Conservation (phyloP, 2,888 invertebrate genomes). For the Encarsia formosa region DNA sequence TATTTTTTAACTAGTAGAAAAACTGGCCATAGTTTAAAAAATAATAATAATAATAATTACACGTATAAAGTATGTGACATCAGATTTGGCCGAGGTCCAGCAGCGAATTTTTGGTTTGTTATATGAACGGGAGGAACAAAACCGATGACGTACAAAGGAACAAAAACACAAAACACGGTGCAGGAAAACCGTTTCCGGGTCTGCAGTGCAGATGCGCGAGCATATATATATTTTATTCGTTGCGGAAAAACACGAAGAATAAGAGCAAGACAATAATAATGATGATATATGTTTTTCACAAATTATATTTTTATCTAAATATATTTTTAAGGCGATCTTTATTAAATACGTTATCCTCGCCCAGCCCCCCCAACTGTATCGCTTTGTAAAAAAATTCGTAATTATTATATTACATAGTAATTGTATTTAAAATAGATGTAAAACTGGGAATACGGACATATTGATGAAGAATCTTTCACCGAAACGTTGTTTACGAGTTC, state of each 20-base stretch:
- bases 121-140: neutral
- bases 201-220: slow-evolving; percentile 21
- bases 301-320: slow-evolving; percentile 21
- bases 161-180: slow-evolving; percentile 13
- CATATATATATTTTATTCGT: slow-evolving; percentile 21
- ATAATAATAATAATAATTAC: too few species aligned
- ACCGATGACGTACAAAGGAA: neutral
- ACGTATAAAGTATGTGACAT: too few species aligned
- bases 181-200: slow-evolving; percentile 16
- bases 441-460: slow-evolving; percentile 25
- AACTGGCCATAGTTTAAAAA: too few species aligned
- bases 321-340: slow-evolving; percentile 13
- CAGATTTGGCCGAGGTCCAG: slow-evolving; percentile 5
- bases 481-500: slow-evolving; percentile 30
- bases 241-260: neutral
- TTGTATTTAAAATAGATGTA: too few species aligned
- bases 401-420: too few species aligned
- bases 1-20: too few species aligned
- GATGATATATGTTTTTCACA: slow-evolving; percentile 7
- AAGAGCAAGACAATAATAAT: neutral
- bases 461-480: slow-evolving; percentile 20
- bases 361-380: too few species aligned
- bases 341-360: too few species aligned
- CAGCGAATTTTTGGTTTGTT: slow-evolving; percentile 26
- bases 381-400: too few species aligned